Base-by-base conservation (phyloP, 2,888 invertebrate genomes). In the Catocala fraxini region DNA sequence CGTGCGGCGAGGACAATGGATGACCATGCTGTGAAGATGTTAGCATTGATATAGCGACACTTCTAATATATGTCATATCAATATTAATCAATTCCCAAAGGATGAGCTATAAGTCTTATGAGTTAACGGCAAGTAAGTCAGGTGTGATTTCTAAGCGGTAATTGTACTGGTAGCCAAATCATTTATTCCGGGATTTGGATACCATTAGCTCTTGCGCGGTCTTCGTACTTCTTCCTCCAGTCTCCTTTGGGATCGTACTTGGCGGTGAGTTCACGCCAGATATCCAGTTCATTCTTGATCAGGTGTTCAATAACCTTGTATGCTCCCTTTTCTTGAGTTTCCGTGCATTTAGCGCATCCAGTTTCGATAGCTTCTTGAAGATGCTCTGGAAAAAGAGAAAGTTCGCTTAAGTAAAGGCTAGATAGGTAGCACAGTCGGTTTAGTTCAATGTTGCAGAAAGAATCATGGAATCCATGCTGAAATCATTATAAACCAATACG, bases 211-310 rank as follows among this genome's bases (percentile, higher is more conserved):
- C 85, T 87, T 1, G 96, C 96, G 51, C 95, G 94, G 0, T 94
- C 93, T 71, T 95, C 95, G 88, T 97, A 97, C 82, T 95, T 95
- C 84, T 92, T 92, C 81, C 95, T 95, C 94, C 96, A 97, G 55
- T 90, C 83, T 39, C 96, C 96, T 0, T 95, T 91, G 9, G 96
- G 96, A 85, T 97, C 97, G 85, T 95, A 97, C 87, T 96, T 96
- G 46, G 84, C 94, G 68, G 95, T 93, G 43, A 97, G 87, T 68
- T 95, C 92, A 6, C 94, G 94, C 96, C 97, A 97, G 79, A 95
- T 88, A 0, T 94, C 94, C 0, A 94, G 91, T 78, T 96, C 96
- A 53, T 97, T 92, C 68, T 96, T 95, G 71, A 96, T 95, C 67
- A 97, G 89, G 78, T 93, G 95, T 13, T 95, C 94, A 41, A 97